These are phyloP conservation scores for Ichneumon xanthorius DNA, from an alignment of 2,888 invertebrate species.

Conservation along the genomic window DNA sequence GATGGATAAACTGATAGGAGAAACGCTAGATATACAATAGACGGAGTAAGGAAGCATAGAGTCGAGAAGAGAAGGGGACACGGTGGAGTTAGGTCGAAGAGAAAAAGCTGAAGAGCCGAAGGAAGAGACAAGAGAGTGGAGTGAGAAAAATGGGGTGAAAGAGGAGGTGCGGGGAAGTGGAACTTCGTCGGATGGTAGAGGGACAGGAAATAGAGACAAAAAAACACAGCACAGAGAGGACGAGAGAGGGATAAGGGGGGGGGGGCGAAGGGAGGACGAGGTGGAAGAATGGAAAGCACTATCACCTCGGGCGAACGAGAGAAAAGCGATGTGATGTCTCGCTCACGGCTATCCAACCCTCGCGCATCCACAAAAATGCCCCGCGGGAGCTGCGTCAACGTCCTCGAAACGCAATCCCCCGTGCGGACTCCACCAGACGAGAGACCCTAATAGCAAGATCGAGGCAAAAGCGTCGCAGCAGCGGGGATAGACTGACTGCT, in stretches of 20 bases:
- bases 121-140: constrained; percentile 58
- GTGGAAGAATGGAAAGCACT: constrained; percentile 55
- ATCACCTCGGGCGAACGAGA: constrained; percentile 62
- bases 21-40: constrained; percentile 59
- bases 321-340: constrained; percentile 42
- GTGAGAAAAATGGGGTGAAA: constrained; percentile 12
- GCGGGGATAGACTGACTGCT: constrained; percentile 65
- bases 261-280: constrained; percentile 1
- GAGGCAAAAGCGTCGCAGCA: constrained; percentile 49
- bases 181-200: constrained; percentile 61
- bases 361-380: constrained; percentile 82
- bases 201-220: constrained; percentile 71
- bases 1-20: constrained; percentile 66
- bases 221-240: constrained; percentile 59
- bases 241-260: constrained; percentile 44
- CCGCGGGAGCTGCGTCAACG: constrained; percentile 83
- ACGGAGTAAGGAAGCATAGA: constrained; percentile 19
- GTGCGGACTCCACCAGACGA: constrained; percentile 55
- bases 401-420: constrained; percentile 73
- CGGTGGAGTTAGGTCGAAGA: constrained; percentile 3
- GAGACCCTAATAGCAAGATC: constrained; percentile 54
- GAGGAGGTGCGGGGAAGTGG: constrained; percentile 47
- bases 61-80: constrained; percentile 15
- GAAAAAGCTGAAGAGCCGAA: constrained; percentile 56
- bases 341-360: constrained; percentile 67